These are phyloP conservation scores for Diarsia rubi DNA, from an alignment of 2,888 invertebrate genomes.

Conservation along the genomic window DNA sequence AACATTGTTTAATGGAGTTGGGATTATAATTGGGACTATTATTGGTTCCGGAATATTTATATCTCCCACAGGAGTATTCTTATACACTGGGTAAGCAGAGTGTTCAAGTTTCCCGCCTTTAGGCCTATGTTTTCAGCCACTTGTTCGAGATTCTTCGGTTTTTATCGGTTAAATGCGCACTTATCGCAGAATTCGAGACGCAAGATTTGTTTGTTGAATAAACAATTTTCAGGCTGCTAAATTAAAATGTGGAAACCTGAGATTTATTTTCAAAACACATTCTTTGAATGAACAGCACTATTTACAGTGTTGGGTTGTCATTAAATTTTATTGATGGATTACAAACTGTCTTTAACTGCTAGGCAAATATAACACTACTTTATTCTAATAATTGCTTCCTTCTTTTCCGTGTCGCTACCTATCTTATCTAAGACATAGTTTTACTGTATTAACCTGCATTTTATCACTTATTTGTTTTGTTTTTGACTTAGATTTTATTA, in stretches of 20 bases:
- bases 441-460: conserved; percentile 17
- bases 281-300: background rate
- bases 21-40: conserved; percentile 96
- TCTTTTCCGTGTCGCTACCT: conserved; percentile 16
- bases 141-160: conserved; percentile 47
- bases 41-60: conserved; percentile 98
- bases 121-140: conserved; percentile 53
- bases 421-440: conserved; percentile 45
- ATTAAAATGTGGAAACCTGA: conserved; percentile 4
- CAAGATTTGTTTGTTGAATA: conserved; percentile 56
- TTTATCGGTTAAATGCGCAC: conserved; percentile 55
- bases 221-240: conserved; percentile 32
- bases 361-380: background rate
- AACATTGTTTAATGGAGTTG: conserved; percentile 96
- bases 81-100: conserved; percentile 91
- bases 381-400: conserved; percentile 25
- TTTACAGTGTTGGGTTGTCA: background rate
- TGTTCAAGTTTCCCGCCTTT: conserved; percentile 77
- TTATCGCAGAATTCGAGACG: conserved; percentile 64
- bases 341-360: conserved; percentile 11
- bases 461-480: conserved; percentile 34
- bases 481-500: conserved; percentile 25
- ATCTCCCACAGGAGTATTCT: conserved; percentile 95
- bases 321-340: background rate
- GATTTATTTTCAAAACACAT: conserved; percentile 8